Conservation (phyloP, 92 coral and sea anemone genomes). For the Umimayanthus chanpuru region DNA sequence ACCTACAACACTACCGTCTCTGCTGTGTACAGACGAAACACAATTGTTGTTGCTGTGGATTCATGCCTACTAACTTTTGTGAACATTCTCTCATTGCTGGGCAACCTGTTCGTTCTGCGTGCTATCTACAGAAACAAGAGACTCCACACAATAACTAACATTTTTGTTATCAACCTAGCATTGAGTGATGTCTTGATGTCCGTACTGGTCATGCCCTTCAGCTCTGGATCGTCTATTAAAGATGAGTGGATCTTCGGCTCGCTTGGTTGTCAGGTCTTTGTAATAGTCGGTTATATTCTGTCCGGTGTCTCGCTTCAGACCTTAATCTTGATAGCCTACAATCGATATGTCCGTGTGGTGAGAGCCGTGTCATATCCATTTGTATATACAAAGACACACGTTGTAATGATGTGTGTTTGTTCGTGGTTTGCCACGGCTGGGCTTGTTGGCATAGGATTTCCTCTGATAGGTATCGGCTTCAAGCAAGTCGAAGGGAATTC, state of each 20-base stretch:
- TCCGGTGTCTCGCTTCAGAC: conserved; percentile 32
- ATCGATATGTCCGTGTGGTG: conserved; percentile 26
- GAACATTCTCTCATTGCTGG: not conserved
- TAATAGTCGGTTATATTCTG: conserved; percentile 3
- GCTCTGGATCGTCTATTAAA: conserved; percentile 9
- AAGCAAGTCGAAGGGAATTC: conserved; percentile 19
- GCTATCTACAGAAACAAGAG: conserved; percentile 5
- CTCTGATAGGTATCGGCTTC: conserved; percentile 1
- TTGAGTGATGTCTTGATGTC: conserved; percentile 21
- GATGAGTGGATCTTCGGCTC: not conserved
- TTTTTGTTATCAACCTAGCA: conserved; percentile 13
- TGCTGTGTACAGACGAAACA: not conserved
- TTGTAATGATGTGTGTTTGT: not conserved
- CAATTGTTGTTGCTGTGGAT: not conserved
- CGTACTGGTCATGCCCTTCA: not conserved
- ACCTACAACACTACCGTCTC: not conserved
- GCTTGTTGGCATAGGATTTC: conserved; percentile 19
- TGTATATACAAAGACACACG: conserved; percentile 1
- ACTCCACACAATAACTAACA: conserved; percentile 16
- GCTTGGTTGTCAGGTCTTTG: conserved; percentile 23
- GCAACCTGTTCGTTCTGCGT: conserved; percentile 4
- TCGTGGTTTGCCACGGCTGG: conserved; percentile 17
- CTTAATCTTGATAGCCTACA: conserved; percentile 17
- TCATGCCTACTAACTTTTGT: conserved; percentile 5
- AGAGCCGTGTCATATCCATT: not conserved